Percentiles rank a stretch among this genome's conserved stretches.
Conservation (phyloP, 2,113 vertebrate species). For the Talpa occidentalis region DNA sequence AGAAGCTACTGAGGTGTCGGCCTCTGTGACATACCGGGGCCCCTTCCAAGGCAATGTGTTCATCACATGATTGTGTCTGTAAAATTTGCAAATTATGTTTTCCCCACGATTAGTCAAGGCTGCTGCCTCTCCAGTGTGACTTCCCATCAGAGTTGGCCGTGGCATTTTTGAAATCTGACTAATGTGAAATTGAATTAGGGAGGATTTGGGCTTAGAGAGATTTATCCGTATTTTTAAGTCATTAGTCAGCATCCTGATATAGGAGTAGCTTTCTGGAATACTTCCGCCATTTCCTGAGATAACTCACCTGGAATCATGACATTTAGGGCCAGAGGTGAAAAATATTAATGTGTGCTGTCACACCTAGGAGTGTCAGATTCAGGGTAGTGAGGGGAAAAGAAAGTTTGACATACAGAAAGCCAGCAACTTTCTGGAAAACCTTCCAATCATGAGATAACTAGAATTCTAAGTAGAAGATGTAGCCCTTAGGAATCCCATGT, state of each 20-base stretch:
- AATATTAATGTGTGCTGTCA: background rate
- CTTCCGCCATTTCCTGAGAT: background rate
- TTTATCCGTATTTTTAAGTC: background rate
- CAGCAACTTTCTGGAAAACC: background rate
- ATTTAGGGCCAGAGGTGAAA: background rate
- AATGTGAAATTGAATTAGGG: background rate
- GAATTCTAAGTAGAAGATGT: background rate
- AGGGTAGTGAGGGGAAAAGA: background rate
- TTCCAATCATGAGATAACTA: background rate
- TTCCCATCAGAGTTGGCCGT: background rate
- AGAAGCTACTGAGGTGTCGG: background rate
- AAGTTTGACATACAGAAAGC: constrained; percentile 1
- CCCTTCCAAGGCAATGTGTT: constrained; percentile 4
- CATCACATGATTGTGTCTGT: background rate
- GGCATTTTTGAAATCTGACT: background rate
- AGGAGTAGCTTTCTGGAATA: background rate
- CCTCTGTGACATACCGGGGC: background rate
- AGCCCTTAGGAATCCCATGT: background rate
- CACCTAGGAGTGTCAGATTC: background rate
- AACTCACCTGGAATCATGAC: background rate
- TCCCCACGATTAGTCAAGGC: background rate
- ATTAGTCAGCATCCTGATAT: background rate
- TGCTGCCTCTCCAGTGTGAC: background rate
- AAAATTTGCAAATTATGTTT: constrained; percentile 18
- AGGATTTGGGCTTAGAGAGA: background rate